phyloP scores from a whole-genome alignment of 2,888 invertebrate species.

The Sminthurinus aureus region DNA sequence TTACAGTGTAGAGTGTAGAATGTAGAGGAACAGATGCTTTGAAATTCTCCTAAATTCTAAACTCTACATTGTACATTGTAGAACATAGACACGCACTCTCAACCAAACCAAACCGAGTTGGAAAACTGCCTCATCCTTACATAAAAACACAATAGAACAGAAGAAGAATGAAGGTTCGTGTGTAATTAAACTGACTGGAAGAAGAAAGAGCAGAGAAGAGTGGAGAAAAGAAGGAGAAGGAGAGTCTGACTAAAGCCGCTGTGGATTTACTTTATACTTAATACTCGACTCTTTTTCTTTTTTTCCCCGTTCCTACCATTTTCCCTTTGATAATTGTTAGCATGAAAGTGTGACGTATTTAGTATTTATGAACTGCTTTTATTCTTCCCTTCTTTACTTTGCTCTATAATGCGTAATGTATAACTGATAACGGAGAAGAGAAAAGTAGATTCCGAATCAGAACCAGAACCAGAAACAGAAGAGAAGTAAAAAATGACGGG shows the following conservation, averaged over 20 bases:
- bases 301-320: neutral
- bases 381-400: too few relatives aligned
- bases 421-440: neutral
- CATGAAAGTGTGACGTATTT: constrained; percentile 19
- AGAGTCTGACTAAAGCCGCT: neutral
- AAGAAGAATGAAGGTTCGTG: neutral
- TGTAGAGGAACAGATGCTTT: too few relatives aligned
- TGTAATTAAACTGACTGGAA: constrained; percentile 7
- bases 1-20: too few relatives aligned
- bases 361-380: neutral
- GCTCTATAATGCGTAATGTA: neutral
- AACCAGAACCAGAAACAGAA: neutral
- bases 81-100: too few relatives aligned
- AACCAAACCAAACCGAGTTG: too few relatives aligned
- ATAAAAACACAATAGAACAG: neutral
- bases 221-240: neutral
- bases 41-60: too few relatives aligned
- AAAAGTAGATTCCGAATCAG: neutral
- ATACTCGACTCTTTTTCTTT: too few relatives aligned
- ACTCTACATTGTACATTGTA: too few relatives aligned
- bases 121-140: neutral
- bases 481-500: constrained; percentile 8
- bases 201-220: neutral
- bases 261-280: neutral
- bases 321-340: constrained; percentile 10